Base-by-base conservation (phyloP, 2,888 invertebrate genomes). In the Cyrtodaria siliqua region DNA sequence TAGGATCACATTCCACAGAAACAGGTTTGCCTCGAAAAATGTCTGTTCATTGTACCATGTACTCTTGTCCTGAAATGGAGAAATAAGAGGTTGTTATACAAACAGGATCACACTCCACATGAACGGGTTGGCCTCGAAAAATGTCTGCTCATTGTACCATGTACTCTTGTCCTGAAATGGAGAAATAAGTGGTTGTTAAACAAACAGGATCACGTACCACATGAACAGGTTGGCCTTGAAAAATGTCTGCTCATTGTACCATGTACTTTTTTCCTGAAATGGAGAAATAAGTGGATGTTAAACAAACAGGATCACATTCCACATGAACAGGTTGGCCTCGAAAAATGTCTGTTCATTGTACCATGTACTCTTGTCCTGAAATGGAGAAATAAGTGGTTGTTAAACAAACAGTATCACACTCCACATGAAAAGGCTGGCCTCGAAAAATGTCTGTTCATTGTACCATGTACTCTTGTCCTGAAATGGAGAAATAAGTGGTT, bases 71-170 rank as follows among this genome's bases (percentile, higher is more conserved):
- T 87, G 77, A 40, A 76, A 82, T 20, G 23, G 49, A 38, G 42
- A 16, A 38, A 16, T 12, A 38, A 38, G 8, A 38, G n/a, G n/a
- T n/a, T n/a, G n/a, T n/a, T n/a, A n/a, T n/a, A n/a, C n/a, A n/a
- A 94, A 89, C 69, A 95, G 93, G 67, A 95, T 87, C 8, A 94
- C 86, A 79, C 95, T 94, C 95, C 95, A 95, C 75, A 95, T 92
- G 56, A 94, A 74, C 82, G 93, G 81, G 57, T 91, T 91, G 26
- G 92, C 91, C 82, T 94, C 94, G 85, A 92, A 93, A 81, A 92
- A 92, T 9, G 92, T 79, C 82, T 89, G 87, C 80, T 94, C 94
- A 23, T 91, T 83, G 55, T 90, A 85, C 79, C 90, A 88, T 2
- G 66, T 70, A 63, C 80, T 74, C 27, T 76, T 68, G 44, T 49